Base-by-base conservation (phyloP, 2,888 invertebrate genomes). In the Acronicta aceris region DNA sequence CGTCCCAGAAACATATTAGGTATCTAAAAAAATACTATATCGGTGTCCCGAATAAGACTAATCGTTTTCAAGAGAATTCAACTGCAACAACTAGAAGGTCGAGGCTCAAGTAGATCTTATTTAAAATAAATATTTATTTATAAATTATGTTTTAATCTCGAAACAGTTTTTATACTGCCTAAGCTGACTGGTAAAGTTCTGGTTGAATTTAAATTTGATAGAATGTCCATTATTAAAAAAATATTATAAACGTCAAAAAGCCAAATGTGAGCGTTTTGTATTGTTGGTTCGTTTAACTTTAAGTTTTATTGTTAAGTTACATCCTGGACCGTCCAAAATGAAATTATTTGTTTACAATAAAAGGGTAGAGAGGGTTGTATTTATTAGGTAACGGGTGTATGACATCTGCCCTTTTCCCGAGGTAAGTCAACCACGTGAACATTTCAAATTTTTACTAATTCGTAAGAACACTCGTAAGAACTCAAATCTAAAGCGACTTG, bases 301-400 rank as follows among this genome's bases (percentile, higher is more conserved):
- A 59, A 63, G 64, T 74, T 61, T 63, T 66, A 53, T 57, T 51
- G 36, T 47, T 51, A 48, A 51, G 50, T 54, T 52, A 30, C 27
- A 58, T 51, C 66, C 63, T 63, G 59, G 70, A 55, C 33, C 53
- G 36, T 36, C 25, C 74, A 82, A 78, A 71, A 87, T 88, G 82
- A 83, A 84, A 86, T 81, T 81, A 65, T 76, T 66, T 54, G 82
- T 78, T 71, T 17, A 41, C 36, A 61, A 63, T 30, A 59, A 16
- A 41, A 51, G 47, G 42, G 42, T 27, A 58, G 33, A 25, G 7
- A 38, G 8, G 8, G 41, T 36, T 52, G 13, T 38, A 17, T 21
- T 61, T 58, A 46, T 47, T n/a, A 55, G 46, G 17, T 71, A 50
- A 63, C 54, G 45, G 69, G 69, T 51, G 36, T n/a, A 41, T 16